Conservation (phyloP, 2,113 vertebrate species). For the Sitta europaea region DNA sequence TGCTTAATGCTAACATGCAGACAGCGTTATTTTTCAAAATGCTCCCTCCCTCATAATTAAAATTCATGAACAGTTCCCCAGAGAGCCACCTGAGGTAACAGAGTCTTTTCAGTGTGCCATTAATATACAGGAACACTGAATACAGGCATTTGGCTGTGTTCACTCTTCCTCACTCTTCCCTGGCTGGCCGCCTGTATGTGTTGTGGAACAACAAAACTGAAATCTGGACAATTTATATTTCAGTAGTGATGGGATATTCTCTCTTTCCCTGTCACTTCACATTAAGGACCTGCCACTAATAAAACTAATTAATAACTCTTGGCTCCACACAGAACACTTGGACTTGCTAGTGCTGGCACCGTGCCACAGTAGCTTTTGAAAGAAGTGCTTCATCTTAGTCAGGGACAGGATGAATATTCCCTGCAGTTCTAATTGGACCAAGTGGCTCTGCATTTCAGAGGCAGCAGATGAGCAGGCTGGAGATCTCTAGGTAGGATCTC, state of each 20-base stretch:
- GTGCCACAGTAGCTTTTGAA: conserved; percentile 82
- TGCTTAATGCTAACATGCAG: neutral
- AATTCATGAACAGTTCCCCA: conserved; percentile 47
- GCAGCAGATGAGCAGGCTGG: conserved; percentile 72
- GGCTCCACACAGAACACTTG: conserved; percentile 79
- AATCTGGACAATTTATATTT: conserved; percentile 78
- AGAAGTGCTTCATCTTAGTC: conserved; percentile 92
- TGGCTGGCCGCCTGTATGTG: conserved; percentile 62
- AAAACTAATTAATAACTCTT: conserved; percentile 92
- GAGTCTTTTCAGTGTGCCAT: conserved; percentile 62
- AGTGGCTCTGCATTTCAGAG: conserved; percentile 84
- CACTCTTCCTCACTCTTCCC: conserved; percentile 58
- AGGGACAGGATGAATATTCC: conserved; percentile 86
- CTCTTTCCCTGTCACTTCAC: conserved; percentile 79
- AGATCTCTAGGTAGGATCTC: conserved; percentile 39
- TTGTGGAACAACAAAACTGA: conserved; percentile 68
- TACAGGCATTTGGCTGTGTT: conserved; percentile 61
- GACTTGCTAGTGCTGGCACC: conserved; percentile 78
- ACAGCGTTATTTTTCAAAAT: conserved; percentile 1
- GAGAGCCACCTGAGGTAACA: conserved; percentile 72
- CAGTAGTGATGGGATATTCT: conserved; percentile 73
- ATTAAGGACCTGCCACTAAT: conserved; percentile 85
- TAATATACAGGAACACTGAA: conserved; percentile 67
- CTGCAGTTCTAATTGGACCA: conserved; percentile 92
- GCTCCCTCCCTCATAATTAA: conserved; percentile 64